These are phyloP conservation scores for Oryctolagus cuniculus DNA, from an alignment of 2,113 vertebrate species.

Conservation along the genomic window DNA sequence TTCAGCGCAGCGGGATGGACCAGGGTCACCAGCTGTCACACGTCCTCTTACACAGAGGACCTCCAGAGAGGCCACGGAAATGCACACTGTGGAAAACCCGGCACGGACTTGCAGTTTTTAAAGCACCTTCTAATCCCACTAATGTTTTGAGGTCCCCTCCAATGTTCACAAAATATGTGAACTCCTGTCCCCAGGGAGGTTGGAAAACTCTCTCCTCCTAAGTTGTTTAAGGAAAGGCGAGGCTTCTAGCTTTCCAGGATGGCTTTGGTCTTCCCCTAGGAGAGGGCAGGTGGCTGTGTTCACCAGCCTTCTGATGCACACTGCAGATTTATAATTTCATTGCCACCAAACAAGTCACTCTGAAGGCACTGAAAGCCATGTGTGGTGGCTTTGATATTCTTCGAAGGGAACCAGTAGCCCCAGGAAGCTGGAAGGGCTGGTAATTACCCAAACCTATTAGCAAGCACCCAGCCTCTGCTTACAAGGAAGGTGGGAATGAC, in stretches of 20 bases:
- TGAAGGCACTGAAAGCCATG: not conserved
- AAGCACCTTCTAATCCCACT: too few relatives aligned
- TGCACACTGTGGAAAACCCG: too few relatives aligned
- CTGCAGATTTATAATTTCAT: not conserved
- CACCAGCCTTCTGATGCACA: not conserved
- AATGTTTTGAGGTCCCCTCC: too few relatives aligned
- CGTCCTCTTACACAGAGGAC: not conserved
- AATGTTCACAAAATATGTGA: not conserved
- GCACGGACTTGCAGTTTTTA: too few relatives aligned
- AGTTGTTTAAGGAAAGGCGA: not conserved
- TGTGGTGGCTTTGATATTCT: not conserved
- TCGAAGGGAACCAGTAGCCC: not conserved
- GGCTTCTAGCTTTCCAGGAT: not conserved
- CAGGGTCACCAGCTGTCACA: not conserved
- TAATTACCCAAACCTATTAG: too few relatives aligned
- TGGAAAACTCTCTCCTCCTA: not conserved
- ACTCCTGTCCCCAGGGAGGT: not conserved
- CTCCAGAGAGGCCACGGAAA: too few relatives aligned
- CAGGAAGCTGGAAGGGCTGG: not conserved
- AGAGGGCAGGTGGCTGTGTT: too few relatives aligned
- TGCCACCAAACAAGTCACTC: constrained; percentile 7
- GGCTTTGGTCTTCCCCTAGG: not conserved
- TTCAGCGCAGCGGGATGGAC: not conserved
- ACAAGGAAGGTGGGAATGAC: not conserved
- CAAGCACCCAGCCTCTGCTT: not conserved